Percentiles rank a stretch among this genome's conserved stretches.
These are phyloP conservation scores for Sinentomon sp. DNA, from an alignment of 2,888 invertebrate species.

Conservation along the genomic window DNA sequence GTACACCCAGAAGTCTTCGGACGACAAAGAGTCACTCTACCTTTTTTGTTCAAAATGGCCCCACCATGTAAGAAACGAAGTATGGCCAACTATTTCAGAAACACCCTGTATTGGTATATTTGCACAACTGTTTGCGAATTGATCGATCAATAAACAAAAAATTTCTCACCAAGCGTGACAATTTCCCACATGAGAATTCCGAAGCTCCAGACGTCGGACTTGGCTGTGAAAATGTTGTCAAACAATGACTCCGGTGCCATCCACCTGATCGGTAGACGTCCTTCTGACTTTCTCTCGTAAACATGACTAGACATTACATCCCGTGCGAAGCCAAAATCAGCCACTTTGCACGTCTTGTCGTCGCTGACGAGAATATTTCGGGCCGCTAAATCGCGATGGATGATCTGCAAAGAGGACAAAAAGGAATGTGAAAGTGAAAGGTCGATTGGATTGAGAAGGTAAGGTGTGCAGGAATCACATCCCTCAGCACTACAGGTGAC, in stretches of 20 bases:
- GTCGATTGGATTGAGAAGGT: too few relatives aligned
- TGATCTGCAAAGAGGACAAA: conserved; percentile 26
- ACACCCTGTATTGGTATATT: too few relatives aligned
- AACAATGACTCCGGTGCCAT: conserved; percentile 88
- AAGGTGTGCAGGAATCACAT: neutral
- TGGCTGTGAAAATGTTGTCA: conserved; percentile 75
- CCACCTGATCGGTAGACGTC: conserved; percentile 42
- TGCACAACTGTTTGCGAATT: too few relatives aligned
- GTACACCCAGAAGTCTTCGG: too few relatives aligned
- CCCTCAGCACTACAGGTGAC: too few relatives aligned
- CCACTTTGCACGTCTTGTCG: conserved; percentile 66
- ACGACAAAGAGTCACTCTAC: too few relatives aligned
- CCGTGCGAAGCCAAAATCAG: conserved; percentile 77
- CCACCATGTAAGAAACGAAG: too few relatives aligned
- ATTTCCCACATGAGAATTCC: conserved; percentile 88
- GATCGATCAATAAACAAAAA: too few relatives aligned
- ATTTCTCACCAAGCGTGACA: conserved; percentile 38
- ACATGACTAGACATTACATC: conserved; percentile 48
- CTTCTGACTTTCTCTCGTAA: conserved; percentile 23
- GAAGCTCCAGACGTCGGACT: conserved; percentile 88
- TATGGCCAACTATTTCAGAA: too few relatives aligned
- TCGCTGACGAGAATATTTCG: conserved; percentile 64
- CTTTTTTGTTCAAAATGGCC: too few relatives aligned
- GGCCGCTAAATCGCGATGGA: conserved; percentile 70
- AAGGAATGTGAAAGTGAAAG: too few relatives aligned